Conservation (phyloP, 2,888 invertebrate species). For the Nymphalis polychloros region DNA sequence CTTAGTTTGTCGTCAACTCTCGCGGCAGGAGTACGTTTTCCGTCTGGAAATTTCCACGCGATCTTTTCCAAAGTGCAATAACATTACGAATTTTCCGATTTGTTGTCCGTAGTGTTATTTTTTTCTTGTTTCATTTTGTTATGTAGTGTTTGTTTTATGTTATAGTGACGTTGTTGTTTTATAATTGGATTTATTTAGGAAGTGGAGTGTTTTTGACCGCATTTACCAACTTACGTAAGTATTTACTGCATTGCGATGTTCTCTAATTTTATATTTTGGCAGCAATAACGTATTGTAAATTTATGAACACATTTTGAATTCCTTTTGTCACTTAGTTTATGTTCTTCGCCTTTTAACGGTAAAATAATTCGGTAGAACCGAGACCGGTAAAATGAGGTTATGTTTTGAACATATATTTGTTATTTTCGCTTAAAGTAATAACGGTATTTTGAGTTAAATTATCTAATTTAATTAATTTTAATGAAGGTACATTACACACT, state of each 20-base stretch:
- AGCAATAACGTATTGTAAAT: neutral
- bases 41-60: slow-evolving; percentile 50
- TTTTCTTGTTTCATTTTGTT: slow-evolving; percentile 37
- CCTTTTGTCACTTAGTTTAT: neutral
- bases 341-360: neutral
- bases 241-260: slow-evolving; percentile 76
- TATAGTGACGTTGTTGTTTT: slow-evolving; percentile 47
- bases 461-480: no score
- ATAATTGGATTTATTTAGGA: slow-evolving; percentile 47
- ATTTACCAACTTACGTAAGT: slow-evolving; percentile 76
- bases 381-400: no score
- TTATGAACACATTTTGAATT: neutral
- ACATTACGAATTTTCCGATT: slow-evolving; percentile 52
- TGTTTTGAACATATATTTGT: no score
- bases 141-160: slow-evolving; percentile 46
- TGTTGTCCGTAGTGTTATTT: slow-evolving; percentile 48
- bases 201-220: slow-evolving; percentile 50
- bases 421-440: no score
- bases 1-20: slow-evolving; percentile 61
- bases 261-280: slow-evolving; percentile 39
- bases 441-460: no score
- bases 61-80: slow-evolving; percentile 72
- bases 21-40: slow-evolving; percentile 48
- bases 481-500: no score
- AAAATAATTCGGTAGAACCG: neutral